phyloP scores from a whole-genome alignment of 2,113 vertebrate genomes.

The Haplochromis vanheusdeni region DNA sequence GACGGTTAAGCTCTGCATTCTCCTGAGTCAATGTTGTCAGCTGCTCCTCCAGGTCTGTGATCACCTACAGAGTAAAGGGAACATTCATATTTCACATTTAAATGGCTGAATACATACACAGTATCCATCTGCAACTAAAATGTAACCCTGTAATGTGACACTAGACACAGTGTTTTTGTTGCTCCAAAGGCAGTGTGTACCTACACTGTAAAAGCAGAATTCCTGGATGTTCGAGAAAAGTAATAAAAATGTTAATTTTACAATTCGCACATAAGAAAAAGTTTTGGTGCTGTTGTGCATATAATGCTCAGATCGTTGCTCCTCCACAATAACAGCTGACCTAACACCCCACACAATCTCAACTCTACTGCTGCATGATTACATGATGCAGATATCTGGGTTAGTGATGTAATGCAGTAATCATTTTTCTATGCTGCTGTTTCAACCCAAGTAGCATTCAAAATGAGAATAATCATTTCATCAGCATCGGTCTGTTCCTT shows the following conservation, averaged over 20 bases:
- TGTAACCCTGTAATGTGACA: background rate
- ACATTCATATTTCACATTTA: background rate
- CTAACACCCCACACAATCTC: background rate
- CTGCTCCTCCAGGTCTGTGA: constrained; percentile 96
- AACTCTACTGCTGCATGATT: background rate
- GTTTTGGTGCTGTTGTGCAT: background rate
- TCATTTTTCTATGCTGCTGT: background rate
- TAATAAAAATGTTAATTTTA: background rate
- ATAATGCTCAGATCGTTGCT: background rate
- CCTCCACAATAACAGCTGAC: background rate
- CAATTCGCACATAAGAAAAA: background rate
- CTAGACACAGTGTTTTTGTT: background rate
- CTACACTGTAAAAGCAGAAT: background rate
- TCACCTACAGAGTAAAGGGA: constrained; percentile 74
- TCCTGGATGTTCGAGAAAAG: background rate
- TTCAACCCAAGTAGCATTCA: background rate
- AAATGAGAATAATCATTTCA: constrained; percentile 37
- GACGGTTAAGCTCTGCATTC: constrained; percentile 93
- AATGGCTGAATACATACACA: background rate
- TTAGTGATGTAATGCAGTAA: constrained; percentile 15
- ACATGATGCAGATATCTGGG: constrained; percentile 20
- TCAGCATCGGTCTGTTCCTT: constrained; percentile 9
- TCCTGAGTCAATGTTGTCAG: constrained; percentile 90
- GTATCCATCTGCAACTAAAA: background rate
- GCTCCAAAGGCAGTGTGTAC: background rate